Evolutionary conservation across 1,140 invertebrate genomes (phyloP).

Genomic region (Drosophila dunni): DNA sequence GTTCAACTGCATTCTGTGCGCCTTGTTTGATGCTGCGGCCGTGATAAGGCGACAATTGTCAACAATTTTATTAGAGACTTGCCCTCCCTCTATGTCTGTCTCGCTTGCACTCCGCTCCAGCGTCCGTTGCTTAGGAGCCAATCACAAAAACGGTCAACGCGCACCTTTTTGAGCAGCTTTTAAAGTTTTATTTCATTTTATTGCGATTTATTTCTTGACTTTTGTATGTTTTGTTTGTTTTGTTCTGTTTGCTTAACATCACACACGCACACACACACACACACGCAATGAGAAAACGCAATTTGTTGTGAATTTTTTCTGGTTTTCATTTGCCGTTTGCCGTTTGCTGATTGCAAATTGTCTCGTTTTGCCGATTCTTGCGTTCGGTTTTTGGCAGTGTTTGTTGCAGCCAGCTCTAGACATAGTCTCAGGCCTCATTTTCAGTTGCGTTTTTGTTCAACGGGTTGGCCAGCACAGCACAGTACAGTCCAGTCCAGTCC

Average conservation of each 20-base stretch:
- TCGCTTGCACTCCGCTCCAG: conserved; percentile 1
- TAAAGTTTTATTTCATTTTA: conserved; percentile 70
- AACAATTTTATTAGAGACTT: conserved; percentile 76
- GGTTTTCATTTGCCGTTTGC: conserved; percentile 57
- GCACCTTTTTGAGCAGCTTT: conserved; percentile 69
- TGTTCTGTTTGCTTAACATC: conserved; percentile 62
- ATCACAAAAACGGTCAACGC: conserved; percentile 71
- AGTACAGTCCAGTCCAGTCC: conserved; percentile 2
- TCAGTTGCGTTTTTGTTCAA: conserved; percentile 40
- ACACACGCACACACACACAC: conserved; percentile 20
- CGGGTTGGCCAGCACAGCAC: conserved; percentile 11
- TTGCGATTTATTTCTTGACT: conserved; percentile 53
- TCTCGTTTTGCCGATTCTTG: conserved; percentile 61
- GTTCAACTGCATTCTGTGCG: conserved; percentile 57
- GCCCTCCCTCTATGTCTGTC: conserved; percentile 7
- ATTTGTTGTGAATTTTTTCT: conserved; percentile 75
- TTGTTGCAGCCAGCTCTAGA: conserved; percentile 39
- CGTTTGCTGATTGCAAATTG: conserved; percentile 74
- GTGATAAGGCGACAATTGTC: conserved; percentile 81
- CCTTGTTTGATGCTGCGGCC: conserved; percentile 69
- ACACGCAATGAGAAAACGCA: conserved; percentile 67
- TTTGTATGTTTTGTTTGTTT: conserved; percentile 52
- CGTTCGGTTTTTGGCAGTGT: conserved; percentile 46
- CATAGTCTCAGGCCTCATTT: conserved; percentile 66
- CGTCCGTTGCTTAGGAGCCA: conserved; percentile 50